Conservation (phyloP, 1,140 invertebrate genomes). For the Aplysia californica region DNA sequence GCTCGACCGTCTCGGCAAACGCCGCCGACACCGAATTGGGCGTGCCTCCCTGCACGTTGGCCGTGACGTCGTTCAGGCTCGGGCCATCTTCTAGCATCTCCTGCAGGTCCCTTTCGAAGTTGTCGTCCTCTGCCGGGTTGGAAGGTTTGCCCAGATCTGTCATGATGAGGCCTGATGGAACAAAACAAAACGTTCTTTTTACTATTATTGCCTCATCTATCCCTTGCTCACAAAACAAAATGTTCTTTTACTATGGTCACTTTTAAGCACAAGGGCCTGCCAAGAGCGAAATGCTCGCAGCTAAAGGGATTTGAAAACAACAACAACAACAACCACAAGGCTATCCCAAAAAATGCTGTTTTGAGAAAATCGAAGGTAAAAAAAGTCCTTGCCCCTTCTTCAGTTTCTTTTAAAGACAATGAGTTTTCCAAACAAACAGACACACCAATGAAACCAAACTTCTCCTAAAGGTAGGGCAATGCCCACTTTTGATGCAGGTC, state of each 20-base stretch:
- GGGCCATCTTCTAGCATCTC: constrained; percentile 89
- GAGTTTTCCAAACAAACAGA: no score
- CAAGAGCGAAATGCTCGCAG: not conserved
- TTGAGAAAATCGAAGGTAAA: no score
- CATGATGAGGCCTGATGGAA: not conserved
- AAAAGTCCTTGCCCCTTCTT: no score
- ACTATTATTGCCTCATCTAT: no score
- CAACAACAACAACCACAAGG: no score
- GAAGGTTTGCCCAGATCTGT: constrained; percentile 7
- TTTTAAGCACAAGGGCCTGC: not conserved
- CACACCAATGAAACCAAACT: no score
- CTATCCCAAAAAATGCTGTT: no score
- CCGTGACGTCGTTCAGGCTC: constrained; percentile 80
- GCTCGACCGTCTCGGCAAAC: constrained; percentile 28
- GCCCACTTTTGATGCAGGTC: no score
- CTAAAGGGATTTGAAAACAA: no score
- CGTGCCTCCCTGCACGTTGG: constrained; percentile 79
- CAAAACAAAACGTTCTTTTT: not conserved
- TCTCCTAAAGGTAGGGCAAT: no score
- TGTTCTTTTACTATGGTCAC: not conserved
- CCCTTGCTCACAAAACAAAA: no score
- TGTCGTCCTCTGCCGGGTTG: constrained; percentile 47
- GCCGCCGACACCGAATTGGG: constrained; percentile 61
- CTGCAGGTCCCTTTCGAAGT: constrained; percentile 81
- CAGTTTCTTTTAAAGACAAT: no score